A percentile compares a stretch with the other conserved stretches of the same genome.
These are phyloP conservation scores for Rhyacophila evoluta DNA, from an alignment of 2,888 invertebrate genomes.

Conservation along the genomic window DNA sequence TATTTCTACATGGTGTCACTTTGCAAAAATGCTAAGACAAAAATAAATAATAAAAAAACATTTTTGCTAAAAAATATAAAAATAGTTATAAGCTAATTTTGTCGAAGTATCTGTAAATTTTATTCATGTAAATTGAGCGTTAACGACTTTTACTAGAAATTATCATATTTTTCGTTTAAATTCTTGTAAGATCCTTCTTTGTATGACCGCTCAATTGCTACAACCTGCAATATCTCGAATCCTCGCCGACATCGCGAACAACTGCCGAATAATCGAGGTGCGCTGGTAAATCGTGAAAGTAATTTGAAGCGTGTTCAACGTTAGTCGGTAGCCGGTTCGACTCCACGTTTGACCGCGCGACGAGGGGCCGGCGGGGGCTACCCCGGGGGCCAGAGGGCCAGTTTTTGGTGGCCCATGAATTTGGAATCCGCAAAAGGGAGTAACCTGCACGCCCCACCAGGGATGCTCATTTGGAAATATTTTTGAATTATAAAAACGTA, in stretches of 20 bases:
- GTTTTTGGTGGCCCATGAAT: conserved; percentile 21
- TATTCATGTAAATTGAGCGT: no score
- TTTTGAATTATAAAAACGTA: no score
- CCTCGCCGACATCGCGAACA: conserved; percentile 16
- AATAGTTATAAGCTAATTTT: no score
- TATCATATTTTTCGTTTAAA: no score
- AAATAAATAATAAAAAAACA: no score
- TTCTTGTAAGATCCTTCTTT: background rate
- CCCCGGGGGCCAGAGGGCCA: conserved; percentile 10
- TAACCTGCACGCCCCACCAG: conserved; percentile 6
- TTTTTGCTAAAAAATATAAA: no score
- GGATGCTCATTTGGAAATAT: background rate
- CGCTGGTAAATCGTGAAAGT: conserved; percentile 47
- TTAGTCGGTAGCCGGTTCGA: conserved; percentile 22
- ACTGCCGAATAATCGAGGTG: conserved; percentile 1
- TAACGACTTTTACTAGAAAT: no score
- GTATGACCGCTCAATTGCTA: background rate
- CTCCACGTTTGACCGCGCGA: background rate
- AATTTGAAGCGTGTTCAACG: conserved; percentile 32
- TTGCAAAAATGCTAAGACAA: no score
- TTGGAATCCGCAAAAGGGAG: conserved; percentile 22
- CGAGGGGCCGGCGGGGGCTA: background rate
- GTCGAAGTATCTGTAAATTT: no score
- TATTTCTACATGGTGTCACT: no score
- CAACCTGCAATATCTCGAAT: background rate